A percentile compares a stretch with the other conserved stretches of the same genome.
These are phyloP conservation scores for Arrhamphus sclerolepis DNA, from an alignment of 2,797 vertebrate genomes.

Conservation along the genomic window DNA sequence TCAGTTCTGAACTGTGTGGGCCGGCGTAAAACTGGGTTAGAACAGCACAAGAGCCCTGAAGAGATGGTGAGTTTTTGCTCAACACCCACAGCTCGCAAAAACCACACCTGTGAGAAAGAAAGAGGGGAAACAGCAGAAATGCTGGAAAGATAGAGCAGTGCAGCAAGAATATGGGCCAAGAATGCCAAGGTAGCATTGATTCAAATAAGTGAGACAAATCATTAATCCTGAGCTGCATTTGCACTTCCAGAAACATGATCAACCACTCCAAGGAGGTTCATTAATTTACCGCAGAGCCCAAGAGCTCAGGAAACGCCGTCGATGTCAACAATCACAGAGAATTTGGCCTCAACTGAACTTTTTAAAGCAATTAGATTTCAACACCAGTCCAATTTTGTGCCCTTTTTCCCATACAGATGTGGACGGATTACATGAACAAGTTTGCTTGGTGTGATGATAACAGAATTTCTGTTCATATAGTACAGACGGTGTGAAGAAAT, in stretches of 20 bases:
- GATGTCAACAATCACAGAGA: slow-evolving; percentile 23
- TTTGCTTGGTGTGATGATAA: too few species aligned
- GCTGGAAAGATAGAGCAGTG: slow-evolving; percentile 1
- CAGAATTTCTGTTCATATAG: too few species aligned
- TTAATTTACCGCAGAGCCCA: slow-evolving; percentile 35
- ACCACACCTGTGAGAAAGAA: slow-evolving; percentile 23
- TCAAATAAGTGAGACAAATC: slow-evolving; percentile 45
- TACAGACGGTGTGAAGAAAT: too few species aligned
- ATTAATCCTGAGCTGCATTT: slow-evolving; percentile 42
- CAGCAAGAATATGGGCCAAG: slow-evolving; percentile 11
- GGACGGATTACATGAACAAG: too few species aligned
- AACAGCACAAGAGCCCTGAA: slow-evolving; percentile 19
- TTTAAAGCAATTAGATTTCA: slow-evolving; percentile 2
- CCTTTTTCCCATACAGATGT: slow-evolving; percentile 4
- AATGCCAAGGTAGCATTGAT: slow-evolving; percentile 43
- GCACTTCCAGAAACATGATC: slow-evolving; percentile 33
- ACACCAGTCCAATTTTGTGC: background rate
- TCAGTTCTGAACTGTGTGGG: slow-evolving; percentile 29
- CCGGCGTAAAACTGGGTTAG: slow-evolving; percentile 35
- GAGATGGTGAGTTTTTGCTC: slow-evolving; percentile 33
- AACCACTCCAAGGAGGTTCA: slow-evolving; percentile 53
- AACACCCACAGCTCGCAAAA: slow-evolving; percentile 40
- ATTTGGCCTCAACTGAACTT: slow-evolving; percentile 28
- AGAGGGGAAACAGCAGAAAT: background rate
- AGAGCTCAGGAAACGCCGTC: slow-evolving; percentile 5